A percentile compares a stretch with the other conserved stretches of the same genome.
These are phyloP conservation scores for Phortica magna DNA, from an alignment of 2,888 invertebrate genomes.

Conservation along the genomic window DNA sequence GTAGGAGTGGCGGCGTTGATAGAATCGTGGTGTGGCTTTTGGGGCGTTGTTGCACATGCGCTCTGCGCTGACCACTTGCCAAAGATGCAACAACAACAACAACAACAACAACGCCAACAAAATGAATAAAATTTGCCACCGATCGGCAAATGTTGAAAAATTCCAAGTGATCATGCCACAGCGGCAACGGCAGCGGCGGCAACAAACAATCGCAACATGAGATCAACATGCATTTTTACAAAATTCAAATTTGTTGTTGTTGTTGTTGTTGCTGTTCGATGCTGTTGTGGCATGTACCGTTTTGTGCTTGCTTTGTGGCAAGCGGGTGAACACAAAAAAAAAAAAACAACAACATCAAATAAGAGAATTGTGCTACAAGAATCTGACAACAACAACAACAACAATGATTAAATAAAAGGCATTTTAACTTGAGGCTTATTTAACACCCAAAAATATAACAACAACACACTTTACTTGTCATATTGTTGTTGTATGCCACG, in stretches of 20 bases:
- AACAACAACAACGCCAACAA: constrained; percentile 41
- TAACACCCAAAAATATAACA: constrained; percentile 53
- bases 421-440: constrained; percentile 25
- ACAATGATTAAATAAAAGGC: constrained; percentile 22
- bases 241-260: constrained; percentile 41
- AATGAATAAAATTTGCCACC: constrained; percentile 14
- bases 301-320: neutral
- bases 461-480: constrained; percentile 17
- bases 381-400: neutral
- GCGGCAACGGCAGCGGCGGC: constrained; percentile 12
- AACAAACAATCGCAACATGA: constrained; percentile 43
- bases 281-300: constrained; percentile 45
- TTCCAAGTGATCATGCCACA: constrained; percentile 6
- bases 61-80: constrained; percentile 15
- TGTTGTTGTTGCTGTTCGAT: constrained; percentile 35
- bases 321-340: neutral
- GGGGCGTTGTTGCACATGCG: neutral
- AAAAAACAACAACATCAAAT: neutral
- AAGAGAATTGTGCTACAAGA: neutral
- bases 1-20: neutral
- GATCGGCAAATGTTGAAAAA: neutral
- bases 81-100: constrained; percentile 47
- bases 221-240: constrained; percentile 54
- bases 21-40: neutral
- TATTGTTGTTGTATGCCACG: constrained; percentile 1